phyloP scores from a whole-genome alignment of 2,888 invertebrate species.

The Trachelus tabidus region DNA sequence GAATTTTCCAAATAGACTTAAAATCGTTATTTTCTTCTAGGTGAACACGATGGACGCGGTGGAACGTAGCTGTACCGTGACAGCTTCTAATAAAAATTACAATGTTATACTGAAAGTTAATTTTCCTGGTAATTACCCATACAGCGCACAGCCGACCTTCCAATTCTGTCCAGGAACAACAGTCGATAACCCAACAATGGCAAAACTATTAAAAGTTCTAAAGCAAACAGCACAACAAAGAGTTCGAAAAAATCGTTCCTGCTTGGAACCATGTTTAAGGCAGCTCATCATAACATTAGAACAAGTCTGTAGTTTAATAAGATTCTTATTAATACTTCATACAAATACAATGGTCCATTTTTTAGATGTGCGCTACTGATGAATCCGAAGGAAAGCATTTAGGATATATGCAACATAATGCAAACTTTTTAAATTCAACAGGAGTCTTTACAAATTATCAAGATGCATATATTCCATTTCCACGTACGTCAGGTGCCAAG shows the following conservation, averaged over 20 bases:
- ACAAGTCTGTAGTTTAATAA: slow-evolving; percentile 60
- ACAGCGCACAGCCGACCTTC: slow-evolving; percentile 74
- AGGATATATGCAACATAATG: slow-evolving; percentile 56
- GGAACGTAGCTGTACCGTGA: slow-evolving; percentile 71
- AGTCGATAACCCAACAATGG: slow-evolving; percentile 78
- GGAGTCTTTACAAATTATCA: slow-evolving; percentile 62
- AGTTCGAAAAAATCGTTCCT: slow-evolving; percentile 86
- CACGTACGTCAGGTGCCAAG: slow-evolving; percentile 91
- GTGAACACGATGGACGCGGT: slow-evolving; percentile 70
- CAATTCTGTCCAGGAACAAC: slow-evolving; percentile 75
- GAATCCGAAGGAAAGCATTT: slow-evolving; percentile 57
- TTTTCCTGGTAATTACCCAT: slow-evolving; percentile 82
- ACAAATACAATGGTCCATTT: not conserved
- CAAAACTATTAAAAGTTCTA: slow-evolving; percentile 82
- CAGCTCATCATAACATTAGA: slow-evolving; percentile 76
- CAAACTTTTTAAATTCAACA: slow-evolving; percentile 56
- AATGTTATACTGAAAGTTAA: slow-evolving; percentile 72
- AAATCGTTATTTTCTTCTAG: slow-evolving; percentile 46
- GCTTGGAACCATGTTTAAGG: slow-evolving; percentile 87
- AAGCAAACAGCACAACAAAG: slow-evolving; percentile 84
- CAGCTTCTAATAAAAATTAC: slow-evolving; percentile 69
- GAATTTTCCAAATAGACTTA: not conserved
- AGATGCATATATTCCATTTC: slow-evolving; percentile 92
- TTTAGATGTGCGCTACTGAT: slow-evolving; percentile 57
- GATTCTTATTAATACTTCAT: not conserved